A percentile compares a stretch with the other conserved stretches of the same genome.
Evolutionary conservation across 1,140 invertebrate species (phyloP).

Genomic region (Drosophila kohkoa): DNA sequence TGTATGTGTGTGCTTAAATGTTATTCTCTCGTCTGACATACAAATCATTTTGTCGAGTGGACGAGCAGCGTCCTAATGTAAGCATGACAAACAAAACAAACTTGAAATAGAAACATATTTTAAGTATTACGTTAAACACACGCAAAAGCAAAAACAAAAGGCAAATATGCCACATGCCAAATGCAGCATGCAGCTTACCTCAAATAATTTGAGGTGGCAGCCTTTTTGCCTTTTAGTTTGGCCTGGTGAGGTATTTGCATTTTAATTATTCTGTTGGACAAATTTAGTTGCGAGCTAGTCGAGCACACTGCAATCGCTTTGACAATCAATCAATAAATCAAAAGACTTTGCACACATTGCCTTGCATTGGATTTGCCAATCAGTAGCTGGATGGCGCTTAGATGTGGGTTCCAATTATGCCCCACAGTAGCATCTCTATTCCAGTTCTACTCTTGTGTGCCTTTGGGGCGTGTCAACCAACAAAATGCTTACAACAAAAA

Average conservation of each 20-base stretch:
- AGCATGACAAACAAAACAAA: conserved; percentile 25
- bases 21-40: conserved; percentile 67
- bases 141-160: conserved; percentile 22
- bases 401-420: conserved; percentile 70
- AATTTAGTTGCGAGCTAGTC: conserved; percentile 18
- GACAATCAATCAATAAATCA: conserved; percentile 79
- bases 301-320: conserved; percentile 61
- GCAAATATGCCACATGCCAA: conserved; percentile 2
- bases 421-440: conserved; percentile 18
- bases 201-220: conserved; percentile 7
- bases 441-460: conserved; percentile 24
- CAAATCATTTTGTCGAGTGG: conserved; percentile 76
- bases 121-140: conserved; percentile 7
- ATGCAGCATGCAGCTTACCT: conserved; percentile 30
- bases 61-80: conserved; percentile 53
- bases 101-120: conserved; percentile 47
- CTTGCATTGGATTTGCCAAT: conserved; percentile 59
- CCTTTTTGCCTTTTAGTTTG: neutral
- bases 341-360: conserved; percentile 46
- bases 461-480: conserved; percentile 59
- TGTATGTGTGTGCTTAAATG: conserved; percentile 13
- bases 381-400: conserved; percentile 28
- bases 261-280: conserved; percentile 61
- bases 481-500: conserved; percentile 57
- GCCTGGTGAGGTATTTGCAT: conserved; percentile 52